phyloP scores from a whole-genome alignment of 2,113 vertebrate species.

The Etheostoma spectabile region DNA sequence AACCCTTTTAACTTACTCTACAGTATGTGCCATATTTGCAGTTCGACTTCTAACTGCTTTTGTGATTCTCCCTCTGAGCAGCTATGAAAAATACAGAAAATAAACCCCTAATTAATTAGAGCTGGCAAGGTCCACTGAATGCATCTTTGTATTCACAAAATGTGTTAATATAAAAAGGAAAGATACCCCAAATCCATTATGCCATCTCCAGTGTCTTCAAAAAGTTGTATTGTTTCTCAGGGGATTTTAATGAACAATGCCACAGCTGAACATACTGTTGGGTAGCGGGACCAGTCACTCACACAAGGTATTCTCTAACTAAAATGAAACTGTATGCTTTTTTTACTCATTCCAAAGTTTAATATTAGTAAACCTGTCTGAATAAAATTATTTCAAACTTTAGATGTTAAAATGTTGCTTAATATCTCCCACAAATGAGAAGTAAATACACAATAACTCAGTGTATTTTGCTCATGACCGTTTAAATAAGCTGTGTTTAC shows the following conservation, averaged over 20 bases:
- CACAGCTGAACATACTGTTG: conserved; percentile 21
- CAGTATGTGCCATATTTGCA: conserved; percentile 33
- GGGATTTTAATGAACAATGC: conserved; percentile 56
- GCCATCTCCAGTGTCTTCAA: conserved; percentile 27
- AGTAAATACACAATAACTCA: conserved; percentile 55
- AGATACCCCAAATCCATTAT: conserved; percentile 33
- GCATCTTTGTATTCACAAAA: conserved; percentile 29
- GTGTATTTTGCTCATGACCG: conserved; percentile 41
- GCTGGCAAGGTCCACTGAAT: conserved; percentile 25
- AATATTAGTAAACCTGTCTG: conserved; percentile 33
- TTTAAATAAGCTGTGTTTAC: conserved; percentile 66
- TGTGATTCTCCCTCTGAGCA: conserved; percentile 43
- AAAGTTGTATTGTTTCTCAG: conserved; percentile 46
- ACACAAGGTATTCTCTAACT: conserved; percentile 8
- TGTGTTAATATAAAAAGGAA: conserved; percentile 21
- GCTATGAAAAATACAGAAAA: conserved; percentile 37
- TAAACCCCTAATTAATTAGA: conserved; percentile 49
- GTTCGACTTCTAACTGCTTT: conserved; percentile 53
- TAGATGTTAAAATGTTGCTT: conserved; percentile 41
- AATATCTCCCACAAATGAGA: conserved; percentile 47
- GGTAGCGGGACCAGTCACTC: conserved; percentile 32
- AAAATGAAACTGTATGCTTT: conserved; percentile 18
- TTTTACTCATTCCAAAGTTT: conserved; percentile 35
- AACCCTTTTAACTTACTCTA: conserved; percentile 19
- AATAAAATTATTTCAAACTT: conserved; percentile 40